These are phyloP conservation scores for Microcaecilia unicolor DNA, from an alignment of 2,797 vertebrate genomes.

Conservation along the genomic window DNA sequence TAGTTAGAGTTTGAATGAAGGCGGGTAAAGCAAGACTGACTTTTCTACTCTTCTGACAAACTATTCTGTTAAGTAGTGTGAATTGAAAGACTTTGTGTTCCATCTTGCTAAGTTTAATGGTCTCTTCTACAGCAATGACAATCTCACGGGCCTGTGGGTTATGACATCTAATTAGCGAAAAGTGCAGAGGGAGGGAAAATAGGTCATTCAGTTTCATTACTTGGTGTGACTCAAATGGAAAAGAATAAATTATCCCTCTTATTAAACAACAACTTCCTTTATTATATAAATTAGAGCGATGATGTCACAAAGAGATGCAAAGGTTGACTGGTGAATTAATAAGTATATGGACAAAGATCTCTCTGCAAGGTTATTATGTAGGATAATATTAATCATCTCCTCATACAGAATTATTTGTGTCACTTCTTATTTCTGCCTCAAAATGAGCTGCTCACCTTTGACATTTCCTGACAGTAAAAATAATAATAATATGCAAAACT, in stretches of 20 bases:
- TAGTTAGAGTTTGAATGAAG: too few species aligned
- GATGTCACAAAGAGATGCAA: background rate
- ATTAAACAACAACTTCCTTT: slow-evolving; percentile 18
- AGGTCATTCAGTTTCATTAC: slow-evolving; percentile 22
- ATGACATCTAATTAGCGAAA: slow-evolving; percentile 32
- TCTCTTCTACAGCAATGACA: slow-evolving; percentile 13
- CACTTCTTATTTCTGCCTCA: slow-evolving; percentile 6
- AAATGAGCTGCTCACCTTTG: slow-evolving; percentile 19
- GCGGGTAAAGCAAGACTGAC: too few species aligned
- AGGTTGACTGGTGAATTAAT: slow-evolving; percentile 1
- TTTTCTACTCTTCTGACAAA: too few species aligned
- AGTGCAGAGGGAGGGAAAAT: background rate
- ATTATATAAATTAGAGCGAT: slow-evolving; percentile 4
- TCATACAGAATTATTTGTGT: slow-evolving; percentile 7
- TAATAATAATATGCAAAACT: slow-evolving; percentile 1
- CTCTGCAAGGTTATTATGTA: slow-evolving; percentile 14
- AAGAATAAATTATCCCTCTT: slow-evolving; percentile 38
- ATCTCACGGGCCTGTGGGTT: slow-evolving; percentile 22
- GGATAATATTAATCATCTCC: slow-evolving; percentile 24
- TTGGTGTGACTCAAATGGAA: slow-evolving; percentile 30
- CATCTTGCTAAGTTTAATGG: too few species aligned
- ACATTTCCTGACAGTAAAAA: slow-evolving; percentile 1
- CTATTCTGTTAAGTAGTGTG: too few species aligned
- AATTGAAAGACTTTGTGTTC: too few species aligned
- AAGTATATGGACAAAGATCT: slow-evolving; percentile 7